Base-by-base conservation (phyloP, 2,888 invertebrate genomes). In the Drosophila meridionalis region DNA sequence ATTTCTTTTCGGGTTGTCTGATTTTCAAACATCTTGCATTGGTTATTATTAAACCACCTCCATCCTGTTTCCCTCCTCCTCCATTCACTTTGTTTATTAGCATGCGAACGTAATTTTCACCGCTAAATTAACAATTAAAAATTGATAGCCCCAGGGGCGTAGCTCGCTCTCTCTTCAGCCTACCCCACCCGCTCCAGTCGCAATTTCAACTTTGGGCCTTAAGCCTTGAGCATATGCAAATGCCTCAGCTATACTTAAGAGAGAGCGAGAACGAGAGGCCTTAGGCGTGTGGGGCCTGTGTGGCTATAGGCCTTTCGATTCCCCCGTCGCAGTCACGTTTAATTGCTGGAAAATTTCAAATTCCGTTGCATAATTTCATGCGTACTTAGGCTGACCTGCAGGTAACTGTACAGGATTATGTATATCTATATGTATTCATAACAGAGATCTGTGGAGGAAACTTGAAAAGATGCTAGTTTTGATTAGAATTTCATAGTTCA, bases 61-160 rank as follows among this genome's bases (percentile, higher is more conserved):
- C 12, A 0, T 3, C 38, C 20, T 20, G 20, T 20, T 20, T 4
- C 55, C 8, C n/a, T 20, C 12, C 4, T 20, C 8, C n/a, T 11
- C n/a, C 7, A 12, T 14, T 14, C 28, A 58, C 32, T 65, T 56
- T 75, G 69, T 73, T 80, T 80, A 76, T 85, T 75, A 76, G 73
- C 69, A 72, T 75, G 78, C 81, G 78, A 89, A 82, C 89, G 78
- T 73, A 73, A 89, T 90, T 89, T 90, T 76, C 87, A 77, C 82
- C 85, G 88, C 88, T 84, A 87, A 87, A 87, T 87, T 87, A 90
- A 87, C 90, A 87, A 87, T 87, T 87, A 87, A 87, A 90, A 90
- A 89, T 87, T 90, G 87, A 87, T 87, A 90, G 89, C 89, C 85
- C 73, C 63, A 34, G 26, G 90, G 87, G 75, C 2, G n/a, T 30